Percentiles rank a stretch among this genome's conserved stretches.
Conservation (phyloP, 2,888 invertebrate genomes). For the Elegia similella region DNA sequence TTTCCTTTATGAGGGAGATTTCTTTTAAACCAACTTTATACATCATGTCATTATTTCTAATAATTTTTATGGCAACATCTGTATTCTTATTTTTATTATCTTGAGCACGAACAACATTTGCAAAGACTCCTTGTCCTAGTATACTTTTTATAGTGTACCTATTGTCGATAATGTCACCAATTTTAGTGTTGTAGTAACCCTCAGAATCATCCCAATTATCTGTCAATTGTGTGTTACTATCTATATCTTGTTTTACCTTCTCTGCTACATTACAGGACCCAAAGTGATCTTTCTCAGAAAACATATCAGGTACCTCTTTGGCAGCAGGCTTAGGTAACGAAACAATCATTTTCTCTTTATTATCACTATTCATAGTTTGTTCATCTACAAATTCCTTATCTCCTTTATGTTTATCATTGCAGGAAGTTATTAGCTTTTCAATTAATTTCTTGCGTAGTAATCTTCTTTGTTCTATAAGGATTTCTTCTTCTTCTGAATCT, state of each 20-base stretch:
- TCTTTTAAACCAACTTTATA: slow-evolving; percentile 98
- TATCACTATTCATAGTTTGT: slow-evolving; percentile 26
- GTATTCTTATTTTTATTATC: slow-evolving; percentile 91
- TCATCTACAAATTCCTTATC: slow-evolving; percentile 29
- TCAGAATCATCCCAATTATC: slow-evolving; percentile 99
- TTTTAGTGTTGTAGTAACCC: slow-evolving; percentile 96
- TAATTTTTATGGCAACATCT: slow-evolving; percentile 98
- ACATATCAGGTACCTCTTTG: slow-evolving; percentile 89
- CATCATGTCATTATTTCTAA: slow-evolving; percentile 99
- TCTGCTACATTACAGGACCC: slow-evolving; percentile 80
- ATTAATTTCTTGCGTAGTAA: slow-evolving; percentile 93
- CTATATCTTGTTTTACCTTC: slow-evolving; percentile 50
- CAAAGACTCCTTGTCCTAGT: slow-evolving; percentile 99
- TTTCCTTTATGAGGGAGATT: slow-evolving; percentile 93
- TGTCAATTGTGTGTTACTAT: slow-evolving; percentile 91
- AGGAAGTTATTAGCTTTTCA: slow-evolving; percentile 65
- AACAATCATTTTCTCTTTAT: slow-evolving; percentile 32
- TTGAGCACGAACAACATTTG: slow-evolving; percentile 96
- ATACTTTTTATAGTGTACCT: slow-evolving; percentile 97
- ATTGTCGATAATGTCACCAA: slow-evolving; percentile 91
- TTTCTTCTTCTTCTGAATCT: slow-evolving; percentile 93
- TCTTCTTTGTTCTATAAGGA: slow-evolving; percentile 93
- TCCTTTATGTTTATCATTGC: slow-evolving; percentile 27
- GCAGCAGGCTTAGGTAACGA: slow-evolving; percentile 56
- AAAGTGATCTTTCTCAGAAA: slow-evolving; percentile 95